Evolutionary conservation across 2,888 invertebrate genomes (phyloP).

Genomic region (Euzetes globulus): DNA sequence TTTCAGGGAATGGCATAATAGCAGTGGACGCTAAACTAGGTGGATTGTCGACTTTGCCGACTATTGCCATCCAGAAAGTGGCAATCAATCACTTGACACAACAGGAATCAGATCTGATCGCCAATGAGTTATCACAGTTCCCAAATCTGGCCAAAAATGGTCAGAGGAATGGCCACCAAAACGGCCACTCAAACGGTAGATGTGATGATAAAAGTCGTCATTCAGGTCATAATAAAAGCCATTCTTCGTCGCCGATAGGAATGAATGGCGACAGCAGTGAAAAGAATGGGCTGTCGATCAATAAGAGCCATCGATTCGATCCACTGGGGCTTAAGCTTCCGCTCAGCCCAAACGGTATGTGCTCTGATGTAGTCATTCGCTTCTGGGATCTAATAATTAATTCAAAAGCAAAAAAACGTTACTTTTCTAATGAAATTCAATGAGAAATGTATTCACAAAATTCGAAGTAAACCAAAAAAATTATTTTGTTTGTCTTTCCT

Average conservation of each 20-base stretch:
- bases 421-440: too few relatives aligned
- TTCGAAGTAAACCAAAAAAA: too few relatives aligned
- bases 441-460: too few relatives aligned
- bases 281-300: slow-evolving; percentile 25
- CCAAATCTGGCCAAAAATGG: background rate
- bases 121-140: background rate
- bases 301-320: slow-evolving; percentile 43
- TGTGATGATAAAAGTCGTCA: too few relatives aligned
- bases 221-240: too few relatives aligned
- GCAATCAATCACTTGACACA: slow-evolving; percentile 32
- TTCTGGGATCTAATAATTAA: background rate
- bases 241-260: background rate
- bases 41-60: slow-evolving; percentile 32
- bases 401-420: background rate
- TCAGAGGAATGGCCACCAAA: background rate
- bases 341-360: slow-evolving; percentile 55
- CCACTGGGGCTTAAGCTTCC: slow-evolving; percentile 51
- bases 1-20: slow-evolving; percentile 31
- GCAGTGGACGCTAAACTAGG: slow-evolving; percentile 20
- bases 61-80: slow-evolving; percentile 37
- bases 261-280: slow-evolving; percentile 33
- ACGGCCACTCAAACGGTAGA: background rate
- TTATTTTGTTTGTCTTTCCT: too few relatives aligned
- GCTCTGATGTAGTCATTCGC: slow-evolving; percentile 29
- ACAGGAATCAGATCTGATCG: background rate